Evolutionary conservation across 2,797 vertebrate species (phyloP), one percentile per base, ranked within the genome.

Genomic region (Ataeniobius toweri): DNA sequence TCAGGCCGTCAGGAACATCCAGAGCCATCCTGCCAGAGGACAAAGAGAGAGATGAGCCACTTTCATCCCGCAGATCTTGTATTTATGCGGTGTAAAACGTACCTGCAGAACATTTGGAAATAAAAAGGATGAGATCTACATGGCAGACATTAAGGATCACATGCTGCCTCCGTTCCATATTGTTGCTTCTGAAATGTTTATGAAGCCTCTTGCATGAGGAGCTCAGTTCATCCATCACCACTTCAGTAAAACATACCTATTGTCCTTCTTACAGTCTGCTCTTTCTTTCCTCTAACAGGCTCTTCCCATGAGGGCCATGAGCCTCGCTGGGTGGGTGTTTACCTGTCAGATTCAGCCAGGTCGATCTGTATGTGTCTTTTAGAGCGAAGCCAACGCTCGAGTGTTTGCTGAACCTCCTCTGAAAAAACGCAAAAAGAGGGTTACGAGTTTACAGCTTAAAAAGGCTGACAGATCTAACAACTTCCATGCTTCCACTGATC

Each of bases 371-470:
- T 75, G 80, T 82, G 89, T 89, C 41, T 93, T 85, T 91, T 92
- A 80, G 46, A 83, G 61, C 94, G 95, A 75, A 95, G 84, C 44
- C 97, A 86, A 20, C 93, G 94, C 26, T 96, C 95, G 24, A 97
- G 89, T 50, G 90, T 94, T 70, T 95, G 95, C 78, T 97, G 96
- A 79, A 95, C 83, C 79, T 97, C 96, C 59, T 96, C 96, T 97
- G 93, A 67, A 88, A 84, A 88, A 8, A 36, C 31, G 88, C 58
- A 76, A 65, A 68, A 51, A 13, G 16, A 22, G 39, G 36, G 28
- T 71, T 58, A 26, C 72, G 39, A 5, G n/a, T 70, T 78, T 74
- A 10, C 61, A 22, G 6, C 16, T 65, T 22, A 9, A 67, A 53
- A 55, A 22, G 48, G 20, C 50, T 31, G 6, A 46, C 41, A 77